Evolutionary conservation across 2,797 vertebrate genomes (phyloP), one percentile per base, ranked within the genome.

Genomic region (Rhinophrynus dorsalis): DNA sequence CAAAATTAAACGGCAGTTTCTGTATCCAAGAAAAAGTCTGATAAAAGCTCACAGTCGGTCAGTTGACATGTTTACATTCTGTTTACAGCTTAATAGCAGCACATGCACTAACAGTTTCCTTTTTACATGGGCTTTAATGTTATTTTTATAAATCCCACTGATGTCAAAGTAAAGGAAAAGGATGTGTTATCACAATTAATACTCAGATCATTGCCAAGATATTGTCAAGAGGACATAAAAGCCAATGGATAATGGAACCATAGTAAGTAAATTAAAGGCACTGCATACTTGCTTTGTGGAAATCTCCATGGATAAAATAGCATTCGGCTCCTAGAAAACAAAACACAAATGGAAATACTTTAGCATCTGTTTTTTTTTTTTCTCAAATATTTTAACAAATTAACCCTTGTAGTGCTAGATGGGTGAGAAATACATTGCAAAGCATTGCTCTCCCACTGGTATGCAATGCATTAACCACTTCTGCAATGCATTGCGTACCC

Each of bases 281-380:
- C 73, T 79, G 64, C 68, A 78, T 82, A 90, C 97, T 95, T 99
- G 97, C 81, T 99, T 99, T 15, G 96, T 97, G 42, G 97, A 99
- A 77, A 99, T 94, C 76, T 96, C 95, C 95, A 99, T 97, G 2
- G 93, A 93, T 68, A 90, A 95, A 79, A 99, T 95, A 77, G 87
- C 78, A 56, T 93, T 93, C 32, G 96, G 94, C 74, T 97, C 94
- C 97, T 99, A 76, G 8, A 58, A 77, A 56, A 37, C 56, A 78
- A 73, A 8, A 37, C 4, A 47, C 33, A 54, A 7, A 44, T 17
- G n/a, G 6, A 38, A 13, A 8, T 13, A 38, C 12, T 12, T 5
- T 38, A 38, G 37, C 12, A 1, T 13, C 12, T 13, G 5, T 47
- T 23, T 47, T n/a, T n/a, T n/a, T n/a, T n/a, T n/a, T n/a, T n/a